These are phyloP conservation scores for Drosophila glabriapex DNA, from an alignment of 2,888 invertebrate species.

Conservation along the genomic window DNA sequence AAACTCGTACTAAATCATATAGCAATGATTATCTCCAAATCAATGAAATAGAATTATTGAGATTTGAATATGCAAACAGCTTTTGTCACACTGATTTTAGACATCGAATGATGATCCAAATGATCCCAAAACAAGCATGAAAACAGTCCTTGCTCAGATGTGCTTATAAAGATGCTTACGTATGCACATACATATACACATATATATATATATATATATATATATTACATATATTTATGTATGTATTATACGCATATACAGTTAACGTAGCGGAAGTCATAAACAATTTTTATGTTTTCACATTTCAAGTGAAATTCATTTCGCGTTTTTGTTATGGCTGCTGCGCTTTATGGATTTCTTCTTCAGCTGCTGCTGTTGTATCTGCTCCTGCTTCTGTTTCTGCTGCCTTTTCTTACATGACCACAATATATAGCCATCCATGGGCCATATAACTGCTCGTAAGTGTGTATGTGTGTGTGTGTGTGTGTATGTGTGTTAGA, in stretches of 20 bases:
- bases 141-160: conserved; percentile 14
- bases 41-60: neutral
- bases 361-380: conserved; percentile 33
- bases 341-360: conserved; percentile 74
- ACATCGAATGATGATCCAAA: neutral
- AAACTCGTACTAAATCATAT: neutral
- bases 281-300: conserved; percentile 80
- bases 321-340: conserved; percentile 80
- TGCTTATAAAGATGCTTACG: conserved; percentile 4
- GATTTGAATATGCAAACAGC: neutral
- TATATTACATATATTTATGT: neutral
- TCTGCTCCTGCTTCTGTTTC: conserved; percentile 27
- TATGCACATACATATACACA: neutral
- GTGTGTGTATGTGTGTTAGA: conserved; percentile 6
- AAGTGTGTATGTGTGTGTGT: conserved; percentile 14
- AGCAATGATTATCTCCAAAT: neutral
- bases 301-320: conserved; percentile 80
- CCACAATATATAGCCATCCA: conserved; percentile 60
- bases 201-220: neutral
- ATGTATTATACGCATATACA: conserved; percentile 18
- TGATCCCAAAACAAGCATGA: neutral
- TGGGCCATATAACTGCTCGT: conserved; percentile 45
- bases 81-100: neutral
- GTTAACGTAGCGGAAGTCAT: conserved; percentile 75
- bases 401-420: conserved; percentile 54